Evolutionary conservation across 2,888 invertebrate genomes (phyloP).

Genomic region (Nephrotoma guestfalica): DNA sequence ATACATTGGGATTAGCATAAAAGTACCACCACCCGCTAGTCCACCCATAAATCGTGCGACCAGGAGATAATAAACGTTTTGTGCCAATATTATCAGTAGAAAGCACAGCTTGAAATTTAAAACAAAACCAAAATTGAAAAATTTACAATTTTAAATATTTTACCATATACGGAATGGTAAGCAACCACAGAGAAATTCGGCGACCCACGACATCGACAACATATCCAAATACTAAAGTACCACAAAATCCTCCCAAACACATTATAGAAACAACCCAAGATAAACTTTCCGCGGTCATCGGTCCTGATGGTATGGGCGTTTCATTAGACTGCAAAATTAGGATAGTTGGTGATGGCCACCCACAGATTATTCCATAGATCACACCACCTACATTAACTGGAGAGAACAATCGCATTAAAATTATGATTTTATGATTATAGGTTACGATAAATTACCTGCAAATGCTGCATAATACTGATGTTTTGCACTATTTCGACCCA

Average conservation of each 20-base stretch:
- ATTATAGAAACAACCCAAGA: constrained; percentile 27
- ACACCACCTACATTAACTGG: neutral
- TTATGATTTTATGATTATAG: no score
- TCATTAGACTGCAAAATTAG: constrained; percentile 20
- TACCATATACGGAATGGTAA: constrained; percentile 23
- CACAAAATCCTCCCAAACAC: constrained; percentile 24
- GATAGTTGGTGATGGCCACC: constrained; percentile 28
- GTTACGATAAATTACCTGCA: neutral
- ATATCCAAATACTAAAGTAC: constrained; percentile 26
- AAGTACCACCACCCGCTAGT: constrained; percentile 6
- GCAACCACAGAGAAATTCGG: constrained; percentile 19
- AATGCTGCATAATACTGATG: constrained; percentile 8
- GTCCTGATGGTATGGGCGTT: constrained; percentile 23
- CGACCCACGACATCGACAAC: constrained; percentile 24
- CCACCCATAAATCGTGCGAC: constrained; percentile 7
- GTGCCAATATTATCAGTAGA: neutral
- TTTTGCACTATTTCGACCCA: neutral
- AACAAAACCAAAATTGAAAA: neutral
- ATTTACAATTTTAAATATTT: neutral
- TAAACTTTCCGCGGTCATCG: constrained; percentile 20
- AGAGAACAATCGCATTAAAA: neutral
- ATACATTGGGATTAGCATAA: constrained; percentile 8
- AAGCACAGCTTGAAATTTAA: neutral
- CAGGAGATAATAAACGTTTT: neutral
- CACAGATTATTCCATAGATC: constrained; percentile 11